A percentile compares a stretch with the other conserved stretches of the same genome.
phyloP scores from a whole-genome alignment of 2,888 invertebrate genomes.

The Phaedon cochleariae region DNA sequence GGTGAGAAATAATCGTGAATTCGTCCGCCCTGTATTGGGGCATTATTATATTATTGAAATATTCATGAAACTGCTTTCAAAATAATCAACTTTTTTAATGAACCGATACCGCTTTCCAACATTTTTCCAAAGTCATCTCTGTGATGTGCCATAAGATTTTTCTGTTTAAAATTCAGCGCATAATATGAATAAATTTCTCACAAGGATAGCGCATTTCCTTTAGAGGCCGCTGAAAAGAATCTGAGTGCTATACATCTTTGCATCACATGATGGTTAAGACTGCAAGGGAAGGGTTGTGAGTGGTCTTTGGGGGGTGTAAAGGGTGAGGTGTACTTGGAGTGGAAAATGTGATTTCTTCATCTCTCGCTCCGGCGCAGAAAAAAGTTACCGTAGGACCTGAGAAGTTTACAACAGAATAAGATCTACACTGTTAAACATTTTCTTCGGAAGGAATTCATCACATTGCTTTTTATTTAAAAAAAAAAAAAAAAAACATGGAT shows the following conservation, averaged over 20 bases:
- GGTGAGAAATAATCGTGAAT: too few species aligned
- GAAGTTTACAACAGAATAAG: neutral
- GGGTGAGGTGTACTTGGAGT: slow-evolving; percentile 55
- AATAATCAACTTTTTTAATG: slow-evolving; percentile 20
- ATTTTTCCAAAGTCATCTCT: slow-evolving; percentile 27
- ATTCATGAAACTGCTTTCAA: neutral
- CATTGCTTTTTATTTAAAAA: too few species aligned
- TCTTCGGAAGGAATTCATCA: too few species aligned
- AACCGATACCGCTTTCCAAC: slow-evolving; percentile 18
- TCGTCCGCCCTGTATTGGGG: too few species aligned
- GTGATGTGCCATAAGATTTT: slow-evolving; percentile 34
- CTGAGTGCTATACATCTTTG: slow-evolving; percentile 54
- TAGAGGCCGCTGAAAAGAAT: slow-evolving; percentile 34
- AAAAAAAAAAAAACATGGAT: too few species aligned
- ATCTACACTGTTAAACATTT: neutral
- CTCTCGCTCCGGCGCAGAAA: slow-evolving; percentile 52
- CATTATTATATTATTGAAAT: neutral
- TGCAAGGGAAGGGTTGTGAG: slow-evolving; percentile 60
- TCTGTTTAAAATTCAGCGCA: slow-evolving; percentile 42
- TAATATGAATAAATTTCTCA: slow-evolving; percentile 45
- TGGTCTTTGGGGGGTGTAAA: slow-evolving; percentile 56
- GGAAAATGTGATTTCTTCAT: slow-evolving; percentile 64
- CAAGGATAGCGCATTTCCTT: slow-evolving; percentile 42
- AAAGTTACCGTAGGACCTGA: slow-evolving; percentile 38
- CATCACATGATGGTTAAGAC: slow-evolving; percentile 59